Percentiles rank a stretch among this genome's conserved stretches.
Evolutionary conservation across 2,888 invertebrate species (phyloP).

Genomic region (Lagria hirta): DNA sequence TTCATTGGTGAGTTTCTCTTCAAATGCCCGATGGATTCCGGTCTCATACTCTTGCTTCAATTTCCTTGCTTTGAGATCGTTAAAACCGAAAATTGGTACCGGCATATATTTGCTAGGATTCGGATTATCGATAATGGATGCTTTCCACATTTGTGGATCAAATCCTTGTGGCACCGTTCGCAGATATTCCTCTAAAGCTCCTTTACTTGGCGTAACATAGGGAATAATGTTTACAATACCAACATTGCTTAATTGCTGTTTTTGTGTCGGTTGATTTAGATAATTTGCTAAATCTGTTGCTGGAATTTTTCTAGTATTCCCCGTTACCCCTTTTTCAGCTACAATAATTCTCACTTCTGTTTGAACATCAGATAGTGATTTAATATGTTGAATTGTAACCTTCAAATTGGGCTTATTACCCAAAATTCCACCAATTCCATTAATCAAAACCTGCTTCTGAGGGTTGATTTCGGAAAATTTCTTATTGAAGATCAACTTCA

Average conservation of each 20-base stretch:
- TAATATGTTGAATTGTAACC: conserved; percentile 75
- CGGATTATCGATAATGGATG: conserved; percentile 95
- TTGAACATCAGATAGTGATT: conserved; percentile 76
- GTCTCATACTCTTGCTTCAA: conserved; percentile 84
- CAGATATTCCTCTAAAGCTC: conserved; percentile 83
- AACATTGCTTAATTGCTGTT: conserved; percentile 71
- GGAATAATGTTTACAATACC: conserved; percentile 72
- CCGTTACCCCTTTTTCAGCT: conserved; percentile 68
- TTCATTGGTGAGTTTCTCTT: conserved; percentile 77
- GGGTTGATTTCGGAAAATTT: conserved; percentile 75
- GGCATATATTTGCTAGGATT: conserved; percentile 88
- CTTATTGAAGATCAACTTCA: conserved; percentile 82
- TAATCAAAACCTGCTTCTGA: conserved; percentile 70
- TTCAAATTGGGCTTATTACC: conserved; percentile 84
- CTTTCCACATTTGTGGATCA: conserved; percentile 91
- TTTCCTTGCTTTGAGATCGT: conserved; percentile 76
- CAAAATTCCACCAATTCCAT: conserved; percentile 68
- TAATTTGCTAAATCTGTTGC: conserved; percentile 72
- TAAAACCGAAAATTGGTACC: conserved; percentile 90
- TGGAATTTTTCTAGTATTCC: conserved; percentile 67
- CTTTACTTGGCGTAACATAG: conserved; percentile 73
- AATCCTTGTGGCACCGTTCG: conserved; percentile 92
- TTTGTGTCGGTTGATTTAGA: conserved; percentile 69
- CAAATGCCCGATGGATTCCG: conserved; percentile 75
- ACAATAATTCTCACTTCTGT: conserved; percentile 74